phyloP scores from a whole-genome alignment of 2,888 invertebrate species.

The Drosophila quinaria region DNA sequence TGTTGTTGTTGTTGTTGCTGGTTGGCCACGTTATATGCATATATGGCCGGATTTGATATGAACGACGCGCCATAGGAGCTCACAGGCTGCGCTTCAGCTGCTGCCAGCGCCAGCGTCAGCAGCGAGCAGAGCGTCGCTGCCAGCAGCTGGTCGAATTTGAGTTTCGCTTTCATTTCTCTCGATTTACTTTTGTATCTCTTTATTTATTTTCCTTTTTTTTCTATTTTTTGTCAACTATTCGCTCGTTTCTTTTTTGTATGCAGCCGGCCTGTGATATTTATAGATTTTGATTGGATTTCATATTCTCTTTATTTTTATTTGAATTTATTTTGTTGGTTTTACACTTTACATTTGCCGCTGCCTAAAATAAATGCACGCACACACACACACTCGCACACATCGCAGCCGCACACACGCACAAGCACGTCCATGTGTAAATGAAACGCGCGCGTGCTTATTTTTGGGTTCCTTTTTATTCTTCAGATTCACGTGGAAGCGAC shows the following conservation, averaged over 20 bases:
- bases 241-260: slow-evolving; percentile 35
- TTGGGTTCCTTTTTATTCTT: slow-evolving; percentile 60
- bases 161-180: slow-evolving; percentile 69
- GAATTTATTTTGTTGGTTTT: slow-evolving; percentile 21
- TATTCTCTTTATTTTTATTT: slow-evolving; percentile 36
- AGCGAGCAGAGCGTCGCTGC: slow-evolving; percentile 40
- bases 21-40: slow-evolving; percentile 79
- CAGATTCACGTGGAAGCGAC: slow-evolving; percentile 59
- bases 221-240: slow-evolving; percentile 29
- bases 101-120: slow-evolving; percentile 38
- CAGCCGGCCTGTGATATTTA: slow-evolving; percentile 51
- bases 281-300: slow-evolving; percentile 46
- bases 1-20: slow-evolving; percentile 58
- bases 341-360: slow-evolving; percentile 72
- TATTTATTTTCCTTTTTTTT: slow-evolving; percentile 2
- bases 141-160: slow-evolving; percentile 55
- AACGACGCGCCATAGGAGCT: slow-evolving; percentile 73
- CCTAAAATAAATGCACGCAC: slow-evolving; percentile 73
- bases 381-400: slow-evolving; percentile 36
- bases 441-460: slow-evolving; percentile 68
- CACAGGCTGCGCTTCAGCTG: slow-evolving; percentile 35
- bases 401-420: slow-evolving; percentile 26
- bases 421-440: slow-evolving; percentile 29
- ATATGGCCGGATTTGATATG: slow-evolving; percentile 82
- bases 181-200: slow-evolving; percentile 2